Base-by-base conservation (phyloP, 2,888 invertebrate genomes). In the Trissonchulus latispiculum region DNA sequence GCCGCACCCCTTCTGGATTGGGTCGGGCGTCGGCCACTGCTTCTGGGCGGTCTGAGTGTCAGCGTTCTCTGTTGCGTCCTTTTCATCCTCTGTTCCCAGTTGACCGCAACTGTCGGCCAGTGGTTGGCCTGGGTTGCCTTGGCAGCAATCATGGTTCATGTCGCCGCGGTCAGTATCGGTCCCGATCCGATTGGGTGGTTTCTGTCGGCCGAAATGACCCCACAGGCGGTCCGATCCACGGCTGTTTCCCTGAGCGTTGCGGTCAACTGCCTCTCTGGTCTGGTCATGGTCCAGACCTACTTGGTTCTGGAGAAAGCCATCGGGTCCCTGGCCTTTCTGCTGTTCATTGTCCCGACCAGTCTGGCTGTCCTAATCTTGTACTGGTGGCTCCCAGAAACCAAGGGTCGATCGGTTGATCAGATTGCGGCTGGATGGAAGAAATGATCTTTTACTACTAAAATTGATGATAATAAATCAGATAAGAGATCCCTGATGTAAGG, bases 351-450 rank as follows among this genome's bases (percentile, higher is more conserved):
- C n/a, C 71, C 71, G n/a, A 15, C 3, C 33, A 3, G 23, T 3
- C 18, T 36, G 1, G 28, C n/a, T 28, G 1, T 18, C 33, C 18
- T 70, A 3, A 64, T 36, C n/a, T 36, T 73, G 28, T 73, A 61
- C n/a, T 64, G 35, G 28, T 93, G 91, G 88, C 93, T 96, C 86
- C 95, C 95, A 84, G 96, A 96, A 89, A 95, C 95, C 81, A 95
- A 93, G 87, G n/a, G n/a, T n/a, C n/a, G n/a, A n/a, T n/a, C n/a
- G n/a, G n/a, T n/a, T n/a, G n/a, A n/a, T n/a, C n/a, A n/a, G n/a
- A n/a, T n/a, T n/a, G n/a, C n/a, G n/a, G n/a, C n/a, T n/a, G n/a
- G n/a, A n/a, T n/a, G n/a, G n/a, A n/a, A n/a, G n/a, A n/a, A n/a
- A n/a, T n/a, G n/a, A n/a, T n/a, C n/a, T n/a, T n/a, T n/a, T n/a